A percentile compares a stretch with the other conserved stretches of the same genome.
Conservation (phyloP, 2,888 invertebrate species). For the Odontothrips loti region DNA sequence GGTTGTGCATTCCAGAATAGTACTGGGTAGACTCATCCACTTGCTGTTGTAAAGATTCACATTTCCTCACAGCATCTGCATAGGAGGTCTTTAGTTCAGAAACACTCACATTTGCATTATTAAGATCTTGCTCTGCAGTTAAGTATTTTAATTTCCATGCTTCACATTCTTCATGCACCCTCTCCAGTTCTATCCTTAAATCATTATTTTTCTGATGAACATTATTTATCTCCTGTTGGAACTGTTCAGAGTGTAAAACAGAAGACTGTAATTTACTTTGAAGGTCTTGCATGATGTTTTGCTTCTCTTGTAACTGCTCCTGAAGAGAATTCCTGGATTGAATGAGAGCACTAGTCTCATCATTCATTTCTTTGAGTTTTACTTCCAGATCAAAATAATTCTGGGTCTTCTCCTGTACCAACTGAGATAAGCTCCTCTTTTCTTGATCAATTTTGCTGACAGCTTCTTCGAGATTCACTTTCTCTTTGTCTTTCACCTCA, state of each 20-base stretch:
- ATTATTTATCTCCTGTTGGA: constrained; percentile 35
- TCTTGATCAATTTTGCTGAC: neutral
- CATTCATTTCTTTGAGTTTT: constrained; percentile 20
- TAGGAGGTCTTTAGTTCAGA: neutral
- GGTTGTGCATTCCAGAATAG: constrained; percentile 47
- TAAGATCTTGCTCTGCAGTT: constrained; percentile 2
- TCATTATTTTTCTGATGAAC: constrained; percentile 46
- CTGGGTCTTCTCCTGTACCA: neutral
- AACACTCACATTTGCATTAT: neutral
- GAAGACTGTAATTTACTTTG: constrained; percentile 38
- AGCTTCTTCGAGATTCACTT: neutral
- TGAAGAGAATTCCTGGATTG: neutral
- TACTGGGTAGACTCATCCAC: neutral
- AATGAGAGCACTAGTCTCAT: neutral
- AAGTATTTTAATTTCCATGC: constrained; percentile 46
- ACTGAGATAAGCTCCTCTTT: neutral
- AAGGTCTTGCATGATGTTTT: constrained; percentile 42
- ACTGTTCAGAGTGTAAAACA: neutral
- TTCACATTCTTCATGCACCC: constrained; percentile 50
- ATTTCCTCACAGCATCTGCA: neutral
- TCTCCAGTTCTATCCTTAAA: constrained; percentile 39
- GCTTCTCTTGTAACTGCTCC: constrained; percentile 37
- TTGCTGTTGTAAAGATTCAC: neutral
- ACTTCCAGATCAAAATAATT: constrained; percentile 26
- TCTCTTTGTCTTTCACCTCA: neutral